Evolutionary conservation across 2,113 vertebrate genomes (phyloP).

Genomic region (Genyomyrus donnyi): DNA sequence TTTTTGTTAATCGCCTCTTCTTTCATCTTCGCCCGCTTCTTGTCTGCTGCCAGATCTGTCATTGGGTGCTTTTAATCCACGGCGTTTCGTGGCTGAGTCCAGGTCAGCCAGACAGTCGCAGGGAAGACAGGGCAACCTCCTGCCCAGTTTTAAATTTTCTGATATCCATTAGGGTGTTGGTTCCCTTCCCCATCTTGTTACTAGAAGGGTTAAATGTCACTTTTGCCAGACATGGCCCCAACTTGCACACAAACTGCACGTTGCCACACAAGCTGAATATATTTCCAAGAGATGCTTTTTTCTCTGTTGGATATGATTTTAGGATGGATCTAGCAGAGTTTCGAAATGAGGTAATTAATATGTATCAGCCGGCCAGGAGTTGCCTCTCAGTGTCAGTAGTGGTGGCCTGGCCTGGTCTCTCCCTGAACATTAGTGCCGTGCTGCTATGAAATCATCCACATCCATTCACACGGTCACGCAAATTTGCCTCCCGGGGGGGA

Average conservation of each 20-base stretch:
- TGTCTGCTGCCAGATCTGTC: neutral
- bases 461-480: neutral
- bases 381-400: neutral
- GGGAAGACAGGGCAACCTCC: neutral
- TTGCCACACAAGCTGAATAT: neutral
- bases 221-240: neutral
- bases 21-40: slow-evolving; percentile 12
- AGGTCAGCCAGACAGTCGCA: neutral
- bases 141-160: neutral
- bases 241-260: neutral
- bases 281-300: neutral
- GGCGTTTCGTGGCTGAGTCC: neutral
- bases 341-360: slow-evolving; percentile 7
- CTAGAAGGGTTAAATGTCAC: neutral
- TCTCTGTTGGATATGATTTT: neutral
- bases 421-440: neutral
- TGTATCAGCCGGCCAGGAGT: neutral
- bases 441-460: neutral
- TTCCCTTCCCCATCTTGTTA: neutral
- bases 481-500: neutral
- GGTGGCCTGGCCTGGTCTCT: neutral
- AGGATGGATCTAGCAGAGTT: neutral
- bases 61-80: neutral
- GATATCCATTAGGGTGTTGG: neutral
- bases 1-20: neutral